Evolutionary conservation across 2,888 invertebrate species (phyloP).

Genomic region (Serrognathus titanus): DNA sequence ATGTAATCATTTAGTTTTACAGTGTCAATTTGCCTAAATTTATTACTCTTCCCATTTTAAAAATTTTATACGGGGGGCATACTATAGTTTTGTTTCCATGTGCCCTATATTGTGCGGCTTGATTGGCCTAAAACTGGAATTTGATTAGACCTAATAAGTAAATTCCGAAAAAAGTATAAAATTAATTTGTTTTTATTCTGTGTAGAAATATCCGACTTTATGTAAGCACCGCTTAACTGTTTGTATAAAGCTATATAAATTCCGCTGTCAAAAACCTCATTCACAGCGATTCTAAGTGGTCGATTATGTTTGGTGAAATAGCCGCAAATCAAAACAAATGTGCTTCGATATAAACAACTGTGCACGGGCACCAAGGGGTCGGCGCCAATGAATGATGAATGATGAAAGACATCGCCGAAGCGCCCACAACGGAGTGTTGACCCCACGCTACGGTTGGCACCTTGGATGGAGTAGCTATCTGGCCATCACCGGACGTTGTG

Average conservation of each 20-base stretch:
- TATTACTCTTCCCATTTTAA: too few species aligned
- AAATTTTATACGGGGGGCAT: too few species aligned
- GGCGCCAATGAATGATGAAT: slow-evolving; percentile 26
- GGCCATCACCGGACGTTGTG: slow-evolving; percentile 8
- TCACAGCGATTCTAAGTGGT: background rate
- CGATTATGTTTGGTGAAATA: background rate
- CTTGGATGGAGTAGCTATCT: slow-evolving; percentile 13
- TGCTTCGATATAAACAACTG: slow-evolving; percentile 19
- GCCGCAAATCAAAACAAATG: background rate
- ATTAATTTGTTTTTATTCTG: too few species aligned
- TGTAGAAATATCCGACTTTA: too few species aligned
- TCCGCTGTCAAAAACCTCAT: background rate
- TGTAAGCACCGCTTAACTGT: too few species aligned
- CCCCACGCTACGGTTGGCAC: slow-evolving; percentile 27
- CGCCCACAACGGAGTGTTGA: slow-evolving; percentile 27
- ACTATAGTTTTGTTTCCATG: too few species aligned
- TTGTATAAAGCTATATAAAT: background rate
- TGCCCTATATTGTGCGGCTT: too few species aligned
- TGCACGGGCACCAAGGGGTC: slow-evolving; percentile 25
- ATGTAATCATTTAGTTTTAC: too few species aligned
- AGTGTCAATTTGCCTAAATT: too few species aligned
- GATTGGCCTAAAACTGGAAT: too few species aligned
- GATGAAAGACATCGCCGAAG: slow-evolving; percentile 28
- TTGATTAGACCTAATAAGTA: too few species aligned
- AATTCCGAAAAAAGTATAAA: too few species aligned